Base-by-base conservation (phyloP, 2,888 invertebrate genomes). In the Xestia c-nigrum region DNA sequence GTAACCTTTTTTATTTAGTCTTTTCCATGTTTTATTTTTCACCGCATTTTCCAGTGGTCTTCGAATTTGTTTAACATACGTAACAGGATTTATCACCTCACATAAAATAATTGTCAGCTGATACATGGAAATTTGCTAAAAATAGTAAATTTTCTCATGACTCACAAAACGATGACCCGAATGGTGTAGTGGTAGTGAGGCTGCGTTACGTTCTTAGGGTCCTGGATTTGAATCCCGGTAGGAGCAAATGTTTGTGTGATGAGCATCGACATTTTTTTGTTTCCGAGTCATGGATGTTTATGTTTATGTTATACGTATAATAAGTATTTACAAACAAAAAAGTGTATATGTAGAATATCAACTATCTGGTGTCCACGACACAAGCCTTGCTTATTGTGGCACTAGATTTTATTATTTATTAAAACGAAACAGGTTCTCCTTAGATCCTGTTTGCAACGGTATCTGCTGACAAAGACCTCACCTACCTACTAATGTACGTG, bases 381-480 rank as follows among this genome's bases (percentile, higher is more conserved):
- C 31, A 31, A 31, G 31, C 31, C 31, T 31, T 31, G 31, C 31
- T 31, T 31, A 31, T 1, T 31, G 31, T 31, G 31, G 31, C 31
- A 31, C 31, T 31, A 31, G 31, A 31, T 31, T n/a, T 31, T 31
- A 31, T 31, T 31, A 31, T 31, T 31, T 31, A 31, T 31, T 31
- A 31, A 31, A 1, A 38, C 19, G 12, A 52, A 47, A 16, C 6
- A 43, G n/a, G 52, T 38, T 64, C n/a, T 64, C n/a, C 40, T 14
- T 1, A 10, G 19, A 67, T 5, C 47, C 40, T 24, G 21, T 65
- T 61, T 55, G 21, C 31, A 21, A 73, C 31, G 21, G 16, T 69
- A 50, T 80, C 50, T 7, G 31, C 31, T n/a, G 46, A 40, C n/a
- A 47, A 9, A 61, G 14, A 50, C 52, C 52, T 83, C 40, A 66